phyloP scores from a whole-genome alignment of 1,140 invertebrate genomes.

The Pissodes strobi region DNA sequence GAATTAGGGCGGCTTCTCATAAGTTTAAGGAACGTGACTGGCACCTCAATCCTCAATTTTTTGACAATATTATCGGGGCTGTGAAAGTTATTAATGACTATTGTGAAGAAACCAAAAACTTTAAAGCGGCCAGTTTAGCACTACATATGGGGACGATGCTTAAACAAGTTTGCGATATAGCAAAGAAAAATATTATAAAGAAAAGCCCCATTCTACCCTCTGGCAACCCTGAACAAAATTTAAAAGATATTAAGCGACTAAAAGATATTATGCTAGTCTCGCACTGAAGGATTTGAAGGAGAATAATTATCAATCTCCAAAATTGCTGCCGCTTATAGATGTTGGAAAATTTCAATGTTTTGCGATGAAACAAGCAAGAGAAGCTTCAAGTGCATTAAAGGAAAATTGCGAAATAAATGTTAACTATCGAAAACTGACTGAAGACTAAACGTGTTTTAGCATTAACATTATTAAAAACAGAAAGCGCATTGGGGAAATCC shows the following conservation, averaged over 20 bases:
- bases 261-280: constrained; percentile 37
- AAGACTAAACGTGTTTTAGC: constrained; percentile 21
- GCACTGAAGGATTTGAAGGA: constrained; percentile 40
- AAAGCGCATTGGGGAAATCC: constrained; percentile 34
- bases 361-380: constrained; percentile 23
- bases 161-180: constrained; percentile 33
- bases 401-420: too few relatives aligned
- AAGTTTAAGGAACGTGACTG: constrained; percentile 9
- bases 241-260: constrained; percentile 38
- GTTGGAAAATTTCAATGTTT: constrained; percentile 37
- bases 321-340: constrained; percentile 33
- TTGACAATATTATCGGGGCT: constrained; percentile 35
- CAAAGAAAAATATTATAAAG: constrained; percentile 33
- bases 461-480: constrained; percentile 33
- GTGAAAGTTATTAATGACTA: constrained; percentile 37
- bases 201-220: constrained; percentile 12
- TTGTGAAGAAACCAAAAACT: constrained; percentile 25
- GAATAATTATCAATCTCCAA: constrained; percentile 34
- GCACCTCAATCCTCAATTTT: constrained; percentile 36
- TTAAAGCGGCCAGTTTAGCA: constrained; percentile 37
- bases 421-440: constrained; percentile 15
- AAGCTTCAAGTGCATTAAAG: constrained; percentile 12
- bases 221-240: constrained; percentile 23
- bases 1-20: constrained; percentile 38
- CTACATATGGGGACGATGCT: constrained; percentile 37